Evolutionary conservation across 2,113 vertebrate species (phyloP), one percentile per base, ranked within the genome.

Genomic region (Cavia aperea): DNA sequence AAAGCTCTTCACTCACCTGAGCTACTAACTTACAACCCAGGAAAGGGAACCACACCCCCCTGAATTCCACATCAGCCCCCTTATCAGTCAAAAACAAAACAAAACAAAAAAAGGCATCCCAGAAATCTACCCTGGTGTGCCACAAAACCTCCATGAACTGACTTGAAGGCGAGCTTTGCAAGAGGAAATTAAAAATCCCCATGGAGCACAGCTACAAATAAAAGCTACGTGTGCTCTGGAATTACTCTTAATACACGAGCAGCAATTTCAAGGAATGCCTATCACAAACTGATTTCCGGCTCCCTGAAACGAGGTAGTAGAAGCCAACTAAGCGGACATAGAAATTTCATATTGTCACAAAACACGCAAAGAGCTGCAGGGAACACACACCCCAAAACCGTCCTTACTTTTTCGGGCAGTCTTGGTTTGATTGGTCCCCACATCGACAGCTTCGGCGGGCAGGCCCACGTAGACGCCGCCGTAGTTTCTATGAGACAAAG

Each of bases 401-500:
- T 14, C 90, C 60, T 93, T 98, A 99, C 99, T 99, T 98, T 99
- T 99, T 0, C 70, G 95, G 81, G 98, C 97, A 73, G 98, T 96
- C 97, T 98, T 99, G 0, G 98, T 98, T 96, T 99, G 99, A 93
- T 95, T 98, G 78, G 98, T 96, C 86, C 98, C 98, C 93, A 98
- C 97, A 54, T 95, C 94, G 85, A 97, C 97, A 14, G 98, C 95
- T 2, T 99, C 99, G 1, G 98, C 95, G 0, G 99, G 99, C 56
- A 99, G 96, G 43, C 99, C 99, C 65, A 99, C 99, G 9, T 99
- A 99, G 0, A 99, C 99, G 0, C 99, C 99, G 0, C 99, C 99
- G 16, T 99, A 99, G 96, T 99, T 99, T 98, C 99, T 99, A 43
- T 58, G 33, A 79, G 91, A 88, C 90, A 94, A 86, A 73, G 87